phyloP scores from a whole-genome alignment of 2,113 vertebrate species.

The Rattus rattus region DNA sequence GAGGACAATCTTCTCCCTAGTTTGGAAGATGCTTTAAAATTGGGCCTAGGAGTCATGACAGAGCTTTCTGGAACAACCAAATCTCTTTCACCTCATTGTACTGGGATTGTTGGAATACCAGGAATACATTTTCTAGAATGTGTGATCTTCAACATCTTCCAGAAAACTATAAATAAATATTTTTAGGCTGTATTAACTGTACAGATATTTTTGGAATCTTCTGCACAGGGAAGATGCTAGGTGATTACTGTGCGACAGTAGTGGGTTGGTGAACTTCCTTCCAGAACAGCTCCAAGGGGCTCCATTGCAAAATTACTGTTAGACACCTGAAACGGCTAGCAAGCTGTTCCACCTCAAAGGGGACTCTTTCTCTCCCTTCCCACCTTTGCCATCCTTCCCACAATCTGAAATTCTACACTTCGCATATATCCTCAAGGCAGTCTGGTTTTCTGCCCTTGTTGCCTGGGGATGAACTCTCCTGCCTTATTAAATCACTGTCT shows the following conservation, averaged over 20 bases:
- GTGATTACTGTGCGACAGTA: not conserved
- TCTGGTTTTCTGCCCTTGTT: not conserved
- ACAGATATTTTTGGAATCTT: conserved; percentile 19
- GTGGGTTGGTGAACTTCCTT: not conserved
- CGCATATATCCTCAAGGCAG: not conserved
- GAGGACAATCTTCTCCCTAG: not conserved
- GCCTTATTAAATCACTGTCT: not conserved
- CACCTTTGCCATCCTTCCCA: not conserved
- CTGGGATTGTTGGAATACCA: not conserved
- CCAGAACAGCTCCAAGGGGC: not conserved
- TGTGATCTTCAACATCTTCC: not conserved
- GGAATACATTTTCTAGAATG: not conserved
- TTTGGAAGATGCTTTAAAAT: conserved; percentile 24
- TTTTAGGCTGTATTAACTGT: not conserved
- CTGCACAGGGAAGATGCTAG: not conserved
- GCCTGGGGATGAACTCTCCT: not conserved
- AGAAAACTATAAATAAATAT: not conserved
- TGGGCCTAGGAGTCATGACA: not conserved
- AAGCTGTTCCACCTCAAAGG: not conserved
- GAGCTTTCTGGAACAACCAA: not conserved
- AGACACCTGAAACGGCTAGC: not conserved
- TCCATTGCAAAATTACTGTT: not conserved
- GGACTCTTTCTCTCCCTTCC: too few relatives aligned
- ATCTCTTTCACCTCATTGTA: not conserved
- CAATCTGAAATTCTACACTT: not conserved